Percentiles rank a stretch among this genome's conserved stretches.
These are phyloP conservation scores for Hirtodrosophila trivittata DNA, from an alignment of 2,888 invertebrate species.

Conservation along the genomic window DNA sequence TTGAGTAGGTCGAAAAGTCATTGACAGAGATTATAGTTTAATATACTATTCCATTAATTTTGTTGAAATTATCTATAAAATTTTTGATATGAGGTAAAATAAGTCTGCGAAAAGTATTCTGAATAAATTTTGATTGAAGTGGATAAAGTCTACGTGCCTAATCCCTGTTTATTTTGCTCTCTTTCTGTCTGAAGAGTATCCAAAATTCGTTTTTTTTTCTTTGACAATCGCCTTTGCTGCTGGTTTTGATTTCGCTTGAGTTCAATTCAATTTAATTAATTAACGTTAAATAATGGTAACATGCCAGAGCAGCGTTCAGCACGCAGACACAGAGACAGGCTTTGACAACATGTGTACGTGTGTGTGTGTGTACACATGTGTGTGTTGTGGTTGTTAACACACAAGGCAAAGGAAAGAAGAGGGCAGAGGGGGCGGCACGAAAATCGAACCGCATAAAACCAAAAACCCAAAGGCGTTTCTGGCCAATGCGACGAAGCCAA, in stretches of 20 bases:
- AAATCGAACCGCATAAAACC: slow-evolving; percentile 28
- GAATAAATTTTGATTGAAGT: no score
- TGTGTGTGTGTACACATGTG: slow-evolving; percentile 5
- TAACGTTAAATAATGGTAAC: slow-evolving; percentile 49
- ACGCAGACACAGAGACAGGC: slow-evolving; percentile 5
- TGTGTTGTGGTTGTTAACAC: slow-evolving; percentile 7
- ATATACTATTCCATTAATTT: no score
- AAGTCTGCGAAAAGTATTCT: no score
- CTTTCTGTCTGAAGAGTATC: no score
- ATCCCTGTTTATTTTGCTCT: no score
- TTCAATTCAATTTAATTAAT: slow-evolving; percentile 57
- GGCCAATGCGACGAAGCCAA: slow-evolving; percentile 29
- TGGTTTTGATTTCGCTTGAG: slow-evolving; percentile 20
- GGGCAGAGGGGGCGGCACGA: neutral
- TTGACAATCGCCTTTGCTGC: neutral
- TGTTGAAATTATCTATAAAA: no score
- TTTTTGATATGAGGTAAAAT: no score
- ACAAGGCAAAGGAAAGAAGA: neutral
- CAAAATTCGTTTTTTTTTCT: neutral
- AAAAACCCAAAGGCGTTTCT: slow-evolving; percentile 41
- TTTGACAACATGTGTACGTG: neutral
- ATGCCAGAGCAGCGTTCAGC: slow-evolving; percentile 26
- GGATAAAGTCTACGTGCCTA: no score
- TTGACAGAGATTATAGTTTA: no score
- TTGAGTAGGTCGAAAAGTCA: no score